Conservation (phyloP, 2,113 vertebrate genomes). For the Thunnus maccoyii region DNA sequence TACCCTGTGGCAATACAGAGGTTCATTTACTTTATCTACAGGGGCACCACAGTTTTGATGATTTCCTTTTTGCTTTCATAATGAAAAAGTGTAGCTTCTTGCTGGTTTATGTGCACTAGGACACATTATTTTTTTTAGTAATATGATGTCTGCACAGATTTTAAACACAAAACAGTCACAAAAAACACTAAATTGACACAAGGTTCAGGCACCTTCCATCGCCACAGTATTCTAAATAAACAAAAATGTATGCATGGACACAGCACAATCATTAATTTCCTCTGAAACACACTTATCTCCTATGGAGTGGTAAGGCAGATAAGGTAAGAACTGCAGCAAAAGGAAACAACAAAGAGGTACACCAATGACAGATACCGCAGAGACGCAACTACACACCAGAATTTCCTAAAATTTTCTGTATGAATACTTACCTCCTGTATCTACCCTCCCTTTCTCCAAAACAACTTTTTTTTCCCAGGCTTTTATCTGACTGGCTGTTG, state of each 20-base stretch:
- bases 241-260: constrained; percentile 11
- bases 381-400: constrained; percentile 24
- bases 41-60: constrained; percentile 50
- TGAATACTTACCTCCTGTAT: constrained; percentile 36
- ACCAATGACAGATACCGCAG: constrained; percentile 30
- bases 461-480: constrained; percentile 23
- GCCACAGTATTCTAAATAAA: constrained; percentile 24
- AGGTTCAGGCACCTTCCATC: constrained; percentile 9
- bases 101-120: constrained; percentile 53
- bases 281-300: constrained; percentile 45
- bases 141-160: constrained; percentile 24
- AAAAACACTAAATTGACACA: constrained; percentile 42
- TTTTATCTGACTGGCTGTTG: constrained; percentile 61
- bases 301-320: constrained; percentile 40
- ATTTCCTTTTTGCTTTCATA: constrained; percentile 56
- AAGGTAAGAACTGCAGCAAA: constrained; percentile 41
- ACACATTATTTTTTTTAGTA: constrained; percentile 35
- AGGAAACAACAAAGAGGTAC: constrained; percentile 19
- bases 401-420: constrained; percentile 9
- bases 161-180: constrained; percentile 12
- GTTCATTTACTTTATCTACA: constrained; percentile 69
- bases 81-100: constrained; percentile 62
- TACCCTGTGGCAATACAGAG: constrained; percentile 61
- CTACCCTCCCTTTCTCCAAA: constrained; percentile 36
- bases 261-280: constrained; percentile 53